Conservation (phyloP, 2,797 vertebrate genomes). For the Rallus crepitans region DNA sequence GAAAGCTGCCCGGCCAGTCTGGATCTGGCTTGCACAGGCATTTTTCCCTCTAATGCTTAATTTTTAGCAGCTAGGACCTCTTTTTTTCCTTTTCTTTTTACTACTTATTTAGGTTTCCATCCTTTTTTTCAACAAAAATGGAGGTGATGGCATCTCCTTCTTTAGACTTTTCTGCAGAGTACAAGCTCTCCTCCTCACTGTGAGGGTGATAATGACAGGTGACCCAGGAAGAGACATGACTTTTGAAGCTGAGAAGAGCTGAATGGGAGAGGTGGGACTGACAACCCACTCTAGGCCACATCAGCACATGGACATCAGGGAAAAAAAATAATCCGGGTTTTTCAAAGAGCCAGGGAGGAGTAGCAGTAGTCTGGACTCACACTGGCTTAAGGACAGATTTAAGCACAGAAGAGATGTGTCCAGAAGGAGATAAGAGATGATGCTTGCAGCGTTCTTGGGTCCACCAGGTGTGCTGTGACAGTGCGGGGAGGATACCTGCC, state of each 20-base stretch:
- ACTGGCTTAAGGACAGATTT: not conserved
- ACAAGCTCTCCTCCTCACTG: not conserved
- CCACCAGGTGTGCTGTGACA: not conserved
- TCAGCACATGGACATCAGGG: accelerated
- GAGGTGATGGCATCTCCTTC: not conserved
- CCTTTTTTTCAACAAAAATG: not conserved
- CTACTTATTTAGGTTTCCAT: not conserved
- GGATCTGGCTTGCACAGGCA: not conserved
- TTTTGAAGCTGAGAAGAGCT: not conserved
- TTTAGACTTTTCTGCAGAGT: not conserved
- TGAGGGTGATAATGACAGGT: not conserved
- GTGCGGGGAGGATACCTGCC: accelerated
- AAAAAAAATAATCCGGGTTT: not conserved
- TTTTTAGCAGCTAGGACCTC: not conserved
- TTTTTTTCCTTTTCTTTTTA: no score
- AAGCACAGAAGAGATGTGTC: accelerated
- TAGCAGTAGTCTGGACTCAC: accelerated
- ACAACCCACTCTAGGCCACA: not conserved
- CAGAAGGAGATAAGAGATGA: accelerated
- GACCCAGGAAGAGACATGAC: not conserved
- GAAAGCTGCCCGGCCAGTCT: not conserved
- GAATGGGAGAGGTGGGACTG: not conserved
- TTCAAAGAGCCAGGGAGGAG: not conserved
- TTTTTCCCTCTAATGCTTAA: not conserved
- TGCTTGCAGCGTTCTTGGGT: not conserved